A percentile compares a stretch with the other conserved stretches of the same genome.
phyloP scores from a whole-genome alignment of 2,113 vertebrate genomes.

The Protomyctophum bolini region DNA sequence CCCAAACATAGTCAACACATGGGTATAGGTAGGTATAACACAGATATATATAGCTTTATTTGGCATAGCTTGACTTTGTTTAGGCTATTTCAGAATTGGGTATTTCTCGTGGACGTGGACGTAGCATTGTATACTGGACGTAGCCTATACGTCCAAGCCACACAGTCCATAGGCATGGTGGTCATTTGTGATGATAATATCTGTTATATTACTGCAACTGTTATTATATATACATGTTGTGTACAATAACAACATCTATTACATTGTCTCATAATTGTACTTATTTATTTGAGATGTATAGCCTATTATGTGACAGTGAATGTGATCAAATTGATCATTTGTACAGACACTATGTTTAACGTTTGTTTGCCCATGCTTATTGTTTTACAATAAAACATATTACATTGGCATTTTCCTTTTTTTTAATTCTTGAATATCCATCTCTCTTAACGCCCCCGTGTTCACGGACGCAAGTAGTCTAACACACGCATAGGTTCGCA shows the following conservation, averaged over 20 bases:
- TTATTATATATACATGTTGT: neutral
- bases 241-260: slow-evolving; percentile 7
- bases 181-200: slow-evolving; percentile 39
- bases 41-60: neutral
- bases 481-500: neutral
- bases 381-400: slow-evolving; percentile 32
- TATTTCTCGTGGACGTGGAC: slow-evolving; percentile 25
- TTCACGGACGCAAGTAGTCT: neutral
- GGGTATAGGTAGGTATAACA: neutral
- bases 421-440: neutral
- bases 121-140: slow-evolving; percentile 32
- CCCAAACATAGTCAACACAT: neutral
- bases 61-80: neutral
- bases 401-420: neutral
- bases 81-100: neutral
- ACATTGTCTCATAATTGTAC: no score
- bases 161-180: slow-evolving; percentile 9
- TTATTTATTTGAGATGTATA: no score
- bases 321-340: neutral
- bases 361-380: neutral
- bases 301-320: slow-evolving; percentile 9
- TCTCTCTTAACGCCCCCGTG: neutral
- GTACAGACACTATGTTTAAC: neutral
- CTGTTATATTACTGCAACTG: slow-evolving; percentile 13
- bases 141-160: slow-evolving; percentile 3